Percentiles rank a stretch among this genome's conserved stretches.
These are phyloP conservation scores for Syrista parreyssii DNA, from an alignment of 2,888 invertebrate species.

Conservation along the genomic window DNA sequence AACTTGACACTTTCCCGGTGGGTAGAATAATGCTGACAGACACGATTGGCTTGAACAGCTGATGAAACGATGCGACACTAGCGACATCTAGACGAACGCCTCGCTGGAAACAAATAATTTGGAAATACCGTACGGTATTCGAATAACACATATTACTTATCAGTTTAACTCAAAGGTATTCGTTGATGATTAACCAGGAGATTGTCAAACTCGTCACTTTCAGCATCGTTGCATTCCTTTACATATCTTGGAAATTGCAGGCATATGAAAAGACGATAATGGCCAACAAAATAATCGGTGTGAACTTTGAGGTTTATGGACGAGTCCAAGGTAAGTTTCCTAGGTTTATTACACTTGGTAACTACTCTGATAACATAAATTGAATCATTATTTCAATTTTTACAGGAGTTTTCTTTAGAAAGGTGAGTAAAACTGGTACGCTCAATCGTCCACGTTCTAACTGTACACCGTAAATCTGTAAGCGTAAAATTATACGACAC, in stretches of 20 bases:
- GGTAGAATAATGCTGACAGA: neutral
- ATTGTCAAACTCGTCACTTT: neutral
- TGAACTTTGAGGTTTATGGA: conserved; percentile 65
- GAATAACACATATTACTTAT: neutral
- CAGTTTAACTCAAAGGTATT: neutral
- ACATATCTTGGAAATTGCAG: conserved; percentile 5
- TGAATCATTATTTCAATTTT: conserved; percentile 16
- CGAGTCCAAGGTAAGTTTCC: conserved; percentile 58
- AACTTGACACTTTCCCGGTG: neutral
- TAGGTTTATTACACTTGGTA: neutral
- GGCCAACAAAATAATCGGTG: conserved; percentile 47
- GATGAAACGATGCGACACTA: conserved; percentile 20
- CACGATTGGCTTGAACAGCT: conserved; percentile 26
- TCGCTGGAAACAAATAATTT: conserved; percentile 3
- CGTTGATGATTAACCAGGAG: neutral
- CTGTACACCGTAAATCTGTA: neutral
- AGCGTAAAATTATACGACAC: neutral
- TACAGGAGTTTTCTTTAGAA: conserved; percentile 65
- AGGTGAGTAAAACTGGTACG: conserved; percentile 47
- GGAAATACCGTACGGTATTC: neutral
- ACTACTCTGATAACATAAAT: neutral
- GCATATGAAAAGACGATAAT: neutral
- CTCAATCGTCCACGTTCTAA: neutral
- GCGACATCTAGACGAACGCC: conserved; percentile 19
- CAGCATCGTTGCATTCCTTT: neutral